Evolutionary conservation across 37 sponge, comb jelly and placozoan species (phyloP), one percentile per base, ranked within the genome.

Genomic region (Aplysina aerophoba): DNA sequence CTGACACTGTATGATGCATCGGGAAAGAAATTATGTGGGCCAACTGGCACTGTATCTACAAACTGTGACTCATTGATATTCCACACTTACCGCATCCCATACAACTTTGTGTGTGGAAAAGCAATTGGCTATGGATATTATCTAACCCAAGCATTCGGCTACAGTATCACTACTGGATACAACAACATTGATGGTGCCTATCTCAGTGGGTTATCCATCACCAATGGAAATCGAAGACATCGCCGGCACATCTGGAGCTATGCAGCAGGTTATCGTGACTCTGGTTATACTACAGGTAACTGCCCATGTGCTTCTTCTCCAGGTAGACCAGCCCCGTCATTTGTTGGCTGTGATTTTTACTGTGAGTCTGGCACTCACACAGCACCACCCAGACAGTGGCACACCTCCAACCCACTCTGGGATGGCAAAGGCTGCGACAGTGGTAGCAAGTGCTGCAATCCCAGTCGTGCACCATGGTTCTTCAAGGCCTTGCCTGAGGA

Each of bases 181-280:
- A 40, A 50, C 15, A 22, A 53, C 4, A 40, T 75, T 75, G 54
- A 75, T 75, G 1, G 3, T 21, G 22, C 78, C 8, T 75, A 75
- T 50, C 25, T 24, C 3, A 41, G 25, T 75, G 78, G 78, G 19
- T 1, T 75, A 24, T 75, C 78, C 78, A 75, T 75, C 25, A 75
- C 78, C 1, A 41, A 40, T 40, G 0, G 37, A 15, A 40, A 17
- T 4, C 6, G 41, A 4, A 19, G 40, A 39, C 21, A 75, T 1
- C 78, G 78, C 24, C 37, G 13, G n/a, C 81, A 81, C 55, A 36
- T 81, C 17, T 81, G 81, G 81, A 53, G 59, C 19, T 81, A 81
- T 60, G 61, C 81, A 34, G 61, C 61, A 55, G 62, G 81, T 21
- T 55, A 55, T 81, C 37, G 16, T 19, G 78, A 75, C 1, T 4